These are phyloP conservation scores for Varanus komodoensis DNA, from an alignment of 2,113 vertebrate genomes.

Conservation along the genomic window DNA sequence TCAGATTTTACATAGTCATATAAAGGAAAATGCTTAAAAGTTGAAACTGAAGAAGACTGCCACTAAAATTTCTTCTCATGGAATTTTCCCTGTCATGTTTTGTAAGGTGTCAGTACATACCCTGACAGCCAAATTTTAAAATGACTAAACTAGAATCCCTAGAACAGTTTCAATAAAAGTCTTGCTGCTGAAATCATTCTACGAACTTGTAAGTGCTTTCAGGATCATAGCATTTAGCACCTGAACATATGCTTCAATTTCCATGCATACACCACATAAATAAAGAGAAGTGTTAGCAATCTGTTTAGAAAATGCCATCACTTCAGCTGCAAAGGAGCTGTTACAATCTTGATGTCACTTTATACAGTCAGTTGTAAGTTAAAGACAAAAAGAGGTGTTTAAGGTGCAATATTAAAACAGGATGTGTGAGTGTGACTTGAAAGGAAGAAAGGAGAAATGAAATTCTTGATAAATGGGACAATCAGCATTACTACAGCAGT, in stretches of 20 bases:
- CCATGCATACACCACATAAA: slow-evolving; percentile 9
- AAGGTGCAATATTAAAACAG: slow-evolving; percentile 71
- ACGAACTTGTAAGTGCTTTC: slow-evolving; percentile 38
- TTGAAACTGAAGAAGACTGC: background rate
- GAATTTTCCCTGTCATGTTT: slow-evolving; percentile 7
- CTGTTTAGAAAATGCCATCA: slow-evolving; percentile 51
- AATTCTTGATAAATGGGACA: slow-evolving; percentile 60
- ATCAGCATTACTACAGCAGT: slow-evolving; percentile 34
- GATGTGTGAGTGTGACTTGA: slow-evolving; percentile 69
- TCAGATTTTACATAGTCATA: background rate
- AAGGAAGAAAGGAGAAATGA: slow-evolving; percentile 54
- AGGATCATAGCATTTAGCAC: slow-evolving; percentile 46
- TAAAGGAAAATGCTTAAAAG: slow-evolving; percentile 13
- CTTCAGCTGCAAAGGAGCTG: slow-evolving; percentile 55
- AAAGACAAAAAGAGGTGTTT: slow-evolving; percentile 64
- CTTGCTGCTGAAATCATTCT: slow-evolving; percentile 26
- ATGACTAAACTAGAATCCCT: slow-evolving; percentile 22
- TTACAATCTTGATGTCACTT: slow-evolving; percentile 65
- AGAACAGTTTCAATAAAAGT: slow-evolving; percentile 6
- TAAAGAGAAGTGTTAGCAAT: slow-evolving; percentile 57
- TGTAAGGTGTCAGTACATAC: slow-evolving; percentile 22
- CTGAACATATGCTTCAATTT: slow-evolving; percentile 31
- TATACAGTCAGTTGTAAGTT: slow-evolving; percentile 60
- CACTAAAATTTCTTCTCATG: slow-evolving; percentile 18
- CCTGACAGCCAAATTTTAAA: slow-evolving; percentile 31